Evolutionary conservation across 2,797 vertebrate genomes (phyloP).

Genomic region (Xiphorhynchus erythropygius): DNA sequence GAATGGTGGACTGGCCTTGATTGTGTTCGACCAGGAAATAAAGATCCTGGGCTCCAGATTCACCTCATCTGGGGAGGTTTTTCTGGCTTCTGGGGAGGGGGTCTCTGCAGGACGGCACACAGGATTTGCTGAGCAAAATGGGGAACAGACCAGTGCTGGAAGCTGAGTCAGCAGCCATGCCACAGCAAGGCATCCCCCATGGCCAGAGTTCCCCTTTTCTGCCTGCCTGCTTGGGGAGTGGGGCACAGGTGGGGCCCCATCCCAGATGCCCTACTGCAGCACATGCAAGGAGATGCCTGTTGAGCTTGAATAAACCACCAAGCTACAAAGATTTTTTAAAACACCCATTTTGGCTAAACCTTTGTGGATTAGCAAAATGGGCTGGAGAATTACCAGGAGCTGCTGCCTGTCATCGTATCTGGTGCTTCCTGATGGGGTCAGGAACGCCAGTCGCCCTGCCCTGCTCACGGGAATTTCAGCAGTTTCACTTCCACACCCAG

Average conservation of each 20-base stretch:
- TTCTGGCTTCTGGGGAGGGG: neutral
- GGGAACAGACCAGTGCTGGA: neutral
- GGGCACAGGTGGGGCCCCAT: accelerated
- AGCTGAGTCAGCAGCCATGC: accelerated
- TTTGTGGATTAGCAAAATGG: neutral
- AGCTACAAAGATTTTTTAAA: neutral
- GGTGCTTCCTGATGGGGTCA: conserved; percentile 25
- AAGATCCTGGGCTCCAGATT: neutral
- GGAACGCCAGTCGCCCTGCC: neutral
- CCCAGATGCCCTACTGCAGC: accelerated
- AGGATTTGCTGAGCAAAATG: neutral
- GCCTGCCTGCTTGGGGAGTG: accelerated
- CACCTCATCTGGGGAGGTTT: accelerated
- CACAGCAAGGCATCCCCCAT: accelerated
- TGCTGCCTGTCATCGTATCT: neutral
- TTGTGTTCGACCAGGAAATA: neutral
- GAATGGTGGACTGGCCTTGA: accelerated
- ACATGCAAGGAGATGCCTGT: accelerated
- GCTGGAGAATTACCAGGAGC: neutral
- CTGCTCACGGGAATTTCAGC: conserved; percentile 25
- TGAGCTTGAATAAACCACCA: neutral
- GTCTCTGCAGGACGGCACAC: neutral
- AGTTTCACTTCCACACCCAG: conserved; percentile 65
- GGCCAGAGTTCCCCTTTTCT: neutral
- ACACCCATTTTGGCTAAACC: neutral